These are phyloP conservation scores for Latrodectus elegans DNA, from an alignment of 2,888 invertebrate genomes.

Conservation along the genomic window DNA sequence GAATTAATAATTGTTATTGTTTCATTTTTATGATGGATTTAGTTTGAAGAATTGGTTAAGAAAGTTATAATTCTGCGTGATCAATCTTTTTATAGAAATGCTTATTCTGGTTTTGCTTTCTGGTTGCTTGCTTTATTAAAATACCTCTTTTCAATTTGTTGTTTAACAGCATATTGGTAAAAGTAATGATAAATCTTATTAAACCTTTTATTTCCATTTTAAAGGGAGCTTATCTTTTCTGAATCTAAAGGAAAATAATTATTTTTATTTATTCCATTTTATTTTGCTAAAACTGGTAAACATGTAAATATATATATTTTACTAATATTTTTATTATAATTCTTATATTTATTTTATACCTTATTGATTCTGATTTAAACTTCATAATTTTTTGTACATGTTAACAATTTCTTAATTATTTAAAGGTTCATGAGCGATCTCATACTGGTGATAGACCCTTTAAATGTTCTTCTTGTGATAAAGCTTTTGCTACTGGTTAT, in stretches of 20 bases:
- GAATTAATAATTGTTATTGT: too few relatives aligned
- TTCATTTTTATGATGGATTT: too few relatives aligned
- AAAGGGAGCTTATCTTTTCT: too few relatives aligned
- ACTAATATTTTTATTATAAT: background rate
- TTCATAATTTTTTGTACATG: background rate
- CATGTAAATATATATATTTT: background rate
- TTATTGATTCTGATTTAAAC: background rate
- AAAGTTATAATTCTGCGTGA: too few relatives aligned
- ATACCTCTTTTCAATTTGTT: too few relatives aligned
- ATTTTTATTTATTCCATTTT: background rate
- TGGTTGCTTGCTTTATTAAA: too few relatives aligned
- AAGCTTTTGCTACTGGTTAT: conserved; percentile 77
- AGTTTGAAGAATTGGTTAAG: too few relatives aligned
- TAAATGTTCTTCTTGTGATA: conserved; percentile 75
- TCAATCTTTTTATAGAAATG: too few relatives aligned
- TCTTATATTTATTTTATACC: background rate
- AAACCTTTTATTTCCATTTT: too few relatives aligned
- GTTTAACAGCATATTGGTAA: too few relatives aligned
- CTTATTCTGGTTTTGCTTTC: too few relatives aligned
- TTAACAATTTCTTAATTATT: background rate
- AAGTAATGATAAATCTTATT: too few relatives aligned
- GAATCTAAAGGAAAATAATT: background rate
- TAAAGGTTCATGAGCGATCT: conserved; percentile 76
- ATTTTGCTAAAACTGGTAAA: background rate
- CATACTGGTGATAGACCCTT: conserved; percentile 77